These are phyloP conservation scores for Chondrosia reniformis DNA, from an alignment of 37 sponge, comb jelly and placozoan genomes.

Conservation along the genomic window DNA sequence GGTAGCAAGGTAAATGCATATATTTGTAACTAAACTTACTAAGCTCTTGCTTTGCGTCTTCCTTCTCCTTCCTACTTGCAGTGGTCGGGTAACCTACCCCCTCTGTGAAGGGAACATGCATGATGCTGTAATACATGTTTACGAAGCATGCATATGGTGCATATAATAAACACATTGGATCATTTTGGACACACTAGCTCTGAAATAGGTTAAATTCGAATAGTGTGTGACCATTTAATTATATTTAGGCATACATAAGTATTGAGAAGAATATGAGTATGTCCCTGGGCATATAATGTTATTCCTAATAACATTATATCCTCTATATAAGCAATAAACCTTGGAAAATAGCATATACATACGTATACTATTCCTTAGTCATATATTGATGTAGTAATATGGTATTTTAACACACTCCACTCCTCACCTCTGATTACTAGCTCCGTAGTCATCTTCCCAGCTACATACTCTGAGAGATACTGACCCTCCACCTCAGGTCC, in stretches of 20 bases:
- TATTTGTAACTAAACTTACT: slow-evolving; percentile 23
- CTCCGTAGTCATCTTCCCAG: slow-evolving; percentile 32
- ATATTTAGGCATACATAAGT: too few species aligned
- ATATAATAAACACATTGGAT: too few species aligned
- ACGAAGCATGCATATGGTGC: too few species aligned
- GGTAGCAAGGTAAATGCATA: not conserved
- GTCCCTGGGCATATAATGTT: not conserved
- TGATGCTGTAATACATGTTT: not conserved
- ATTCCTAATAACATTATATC: not conserved
- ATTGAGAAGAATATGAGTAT: not conserved
- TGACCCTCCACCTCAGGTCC: slow-evolving; percentile 24
- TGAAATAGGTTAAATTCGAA: too few species aligned
- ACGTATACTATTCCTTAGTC: too few species aligned
- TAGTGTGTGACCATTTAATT: too few species aligned
- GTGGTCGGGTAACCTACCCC: slow-evolving; percentile 78
- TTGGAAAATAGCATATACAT: too few species aligned
- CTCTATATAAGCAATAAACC: too few species aligned
- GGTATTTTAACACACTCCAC: too few species aligned
- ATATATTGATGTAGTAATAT: too few species aligned
- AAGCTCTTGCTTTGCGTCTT: slow-evolving; percentile 41
- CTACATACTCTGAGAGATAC: slow-evolving; percentile 39
- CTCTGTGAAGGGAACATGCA: slow-evolving; percentile 21
- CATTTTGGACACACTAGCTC: too few species aligned
- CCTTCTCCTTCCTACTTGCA: slow-evolving; percentile 35
- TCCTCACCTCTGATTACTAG: slow-evolving; percentile 59